Evolutionary conservation across 2,888 invertebrate genomes (phyloP), one percentile per base, ranked within the genome.

Genomic region (Cryptus viduatorius): DNA sequence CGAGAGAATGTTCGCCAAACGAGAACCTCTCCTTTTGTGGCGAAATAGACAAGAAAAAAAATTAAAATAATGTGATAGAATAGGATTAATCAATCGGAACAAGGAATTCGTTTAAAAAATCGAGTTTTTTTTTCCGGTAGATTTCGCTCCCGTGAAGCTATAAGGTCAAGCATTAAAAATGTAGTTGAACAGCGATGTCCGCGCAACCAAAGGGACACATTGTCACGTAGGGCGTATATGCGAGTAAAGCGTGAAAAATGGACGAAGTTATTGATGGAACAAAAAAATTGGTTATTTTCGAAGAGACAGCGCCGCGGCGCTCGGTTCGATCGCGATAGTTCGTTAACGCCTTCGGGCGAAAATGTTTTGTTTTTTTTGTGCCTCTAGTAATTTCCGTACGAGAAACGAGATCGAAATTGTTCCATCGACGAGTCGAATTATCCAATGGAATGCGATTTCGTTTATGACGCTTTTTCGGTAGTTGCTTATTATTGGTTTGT

Each of bases 161-260:
- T 50, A 65, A 75, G 69, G 67, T 75, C 84, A 79, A 79, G 82
- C 82, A 84, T 82, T 67, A 82, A 75, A 76, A 82, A 79, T 48
- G 65, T 68, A 64, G 24, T 29, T 29, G 61, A 68, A 31, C 37
- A 31, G 69, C 61, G 64, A 71, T 24, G 37, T 14, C 48, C 8
- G n/a, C 1, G 29, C n/a, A 76, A 72, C 59, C 29, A 46, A 78
- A 76, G 68, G 68, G 44, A 64, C 67, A 67, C 67, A 72, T 61
- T 61, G 65, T 67, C 48, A 72, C 76, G 24, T 29, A 72, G 3
- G 3, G 53, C 44, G 31, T n/a, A 61, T 46, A 71, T 59, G 16
- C 69, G n/a, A 64, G 65, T 50, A 69, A 73, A 42, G 64, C 31
- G 75, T 71, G 29, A 53, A 69, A 72, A 79, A 65, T 56, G 19